A percentile compares a stretch with the other conserved stretches of the same genome.
phyloP scores from a whole-genome alignment of 2,113 vertebrate species.

The Cacatua alba region DNA sequence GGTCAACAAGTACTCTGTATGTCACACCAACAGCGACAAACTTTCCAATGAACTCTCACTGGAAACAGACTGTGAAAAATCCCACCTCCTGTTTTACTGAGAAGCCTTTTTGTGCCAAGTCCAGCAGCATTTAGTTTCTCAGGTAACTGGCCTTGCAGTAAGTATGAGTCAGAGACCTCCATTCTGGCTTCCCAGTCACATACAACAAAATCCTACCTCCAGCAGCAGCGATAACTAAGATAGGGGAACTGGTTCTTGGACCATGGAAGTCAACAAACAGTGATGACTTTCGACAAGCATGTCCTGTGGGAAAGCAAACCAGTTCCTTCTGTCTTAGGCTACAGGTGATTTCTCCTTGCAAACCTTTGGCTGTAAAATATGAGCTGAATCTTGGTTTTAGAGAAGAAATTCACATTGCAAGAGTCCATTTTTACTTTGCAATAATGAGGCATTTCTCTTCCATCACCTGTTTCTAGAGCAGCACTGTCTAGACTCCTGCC shows the following conservation, averaged over 20 bases:
- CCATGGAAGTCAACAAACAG: not conserved
- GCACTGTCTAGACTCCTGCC: not conserved
- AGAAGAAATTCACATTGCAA: not conserved
- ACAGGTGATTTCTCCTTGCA: not conserved
- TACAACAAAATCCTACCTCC: not conserved
- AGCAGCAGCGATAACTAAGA: not conserved
- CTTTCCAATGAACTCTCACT: not conserved
- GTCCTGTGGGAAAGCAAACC: not conserved
- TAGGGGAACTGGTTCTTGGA: not conserved
- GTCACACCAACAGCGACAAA: not conserved
- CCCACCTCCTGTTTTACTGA: not conserved
- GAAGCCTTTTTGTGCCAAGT: not conserved
- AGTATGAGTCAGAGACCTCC: not conserved
- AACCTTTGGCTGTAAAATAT: not conserved
- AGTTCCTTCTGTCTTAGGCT: not conserved
- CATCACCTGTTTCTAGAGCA: not conserved
- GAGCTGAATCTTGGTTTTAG: not conserved
- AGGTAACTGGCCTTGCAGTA: not conserved
- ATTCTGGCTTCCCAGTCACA: not conserved
- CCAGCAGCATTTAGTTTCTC: not conserved
- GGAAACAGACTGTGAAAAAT: not conserved
- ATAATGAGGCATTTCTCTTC: not conserved
- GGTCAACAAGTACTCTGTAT: not conserved
- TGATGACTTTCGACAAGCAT: not conserved
- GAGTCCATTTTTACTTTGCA: not conserved